Base-by-base conservation (phyloP, 2,888 invertebrate genomes). In the Minunthozetes semirufus region DNA sequence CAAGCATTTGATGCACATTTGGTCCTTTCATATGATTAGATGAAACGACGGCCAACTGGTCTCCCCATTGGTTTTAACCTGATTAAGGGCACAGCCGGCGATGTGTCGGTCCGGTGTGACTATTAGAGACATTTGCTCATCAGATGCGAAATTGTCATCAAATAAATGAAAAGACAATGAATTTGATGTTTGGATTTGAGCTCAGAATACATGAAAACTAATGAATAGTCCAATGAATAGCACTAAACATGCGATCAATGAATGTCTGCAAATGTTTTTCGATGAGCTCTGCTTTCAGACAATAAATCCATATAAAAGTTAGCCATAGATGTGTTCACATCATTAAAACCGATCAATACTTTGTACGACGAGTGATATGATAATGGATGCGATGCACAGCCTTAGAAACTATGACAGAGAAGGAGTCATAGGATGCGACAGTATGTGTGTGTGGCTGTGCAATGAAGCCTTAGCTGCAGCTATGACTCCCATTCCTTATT, bases 51-150 rank as follows among this genome's bases (percentile, higher is more conserved):
- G 50, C 50, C 50, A 50, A 50, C 5, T 50, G 50, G 19, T 50
- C 50, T 50, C 50, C 50, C 50, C 50, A 50, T 50, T 50, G 50
- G 50, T 50, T 50, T 50, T 50, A 50, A 50, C 50, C 50, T 50
- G 50, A 50, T 50, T 50, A 50, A 50, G 19, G 50, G 50, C 50
- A 50, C 50, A 50, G 50, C 9, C 50, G 19, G 19, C 5, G 19
- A 50, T 50, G 19, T 50, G 19, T 19, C 19, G 19, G 19, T n/a
- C 50, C n/a, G n/a, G 5, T 50, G 50, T 19, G n/a, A n/a, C n/a
- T n/a, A n/a, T n/a, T 5, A n/a, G 50, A 50, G 19, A 50, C 50
- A 50, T 50, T 50, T 50, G 50, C 5, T 19, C 50, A 50, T 50
- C 19, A 19, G 19, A 50, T 50, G 19, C 50, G 19, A 50, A 50